Conservation (phyloP, 2,888 invertebrate species). For the Eupithecia insigniata region DNA sequence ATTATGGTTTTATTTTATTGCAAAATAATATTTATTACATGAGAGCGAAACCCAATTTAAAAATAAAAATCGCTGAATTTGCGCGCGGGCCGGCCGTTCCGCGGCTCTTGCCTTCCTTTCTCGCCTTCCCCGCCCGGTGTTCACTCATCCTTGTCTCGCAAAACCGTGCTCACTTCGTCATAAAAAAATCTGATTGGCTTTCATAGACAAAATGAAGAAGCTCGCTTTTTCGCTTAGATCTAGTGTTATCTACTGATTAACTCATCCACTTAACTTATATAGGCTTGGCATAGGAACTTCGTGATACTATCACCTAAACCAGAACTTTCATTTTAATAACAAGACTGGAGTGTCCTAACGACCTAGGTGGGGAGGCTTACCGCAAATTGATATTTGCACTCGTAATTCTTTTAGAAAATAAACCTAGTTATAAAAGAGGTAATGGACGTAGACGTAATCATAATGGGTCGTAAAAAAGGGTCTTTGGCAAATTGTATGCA, state of each 20-base stretch:
- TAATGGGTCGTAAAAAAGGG: constrained; percentile 35
- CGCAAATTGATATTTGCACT: constrained; percentile 47
- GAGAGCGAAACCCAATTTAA: no score
- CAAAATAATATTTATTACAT: no score
- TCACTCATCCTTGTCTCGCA: no score
- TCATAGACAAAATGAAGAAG: neutral
- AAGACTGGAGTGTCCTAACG: constrained; percentile 58
- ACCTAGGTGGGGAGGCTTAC: constrained; percentile 59
- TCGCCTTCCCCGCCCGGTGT: no score
- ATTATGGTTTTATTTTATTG: no score
- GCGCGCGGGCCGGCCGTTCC: no score
- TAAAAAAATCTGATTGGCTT: no score
- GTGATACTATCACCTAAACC: neutral
- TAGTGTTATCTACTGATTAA: neutral
- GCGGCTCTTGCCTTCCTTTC: no score
- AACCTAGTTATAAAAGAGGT: constrained; percentile 32
- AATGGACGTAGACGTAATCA: constrained; percentile 27
- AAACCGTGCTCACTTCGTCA: no score
- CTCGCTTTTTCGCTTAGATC: neutral
- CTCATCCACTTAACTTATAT: neutral
- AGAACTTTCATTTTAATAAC: constrained; percentile 3
- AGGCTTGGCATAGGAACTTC: neutral
- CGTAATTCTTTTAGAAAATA: constrained; percentile 36
- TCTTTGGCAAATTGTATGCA: constrained; percentile 43
- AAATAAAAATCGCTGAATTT: no score